A percentile compares a stretch with the other conserved stretches of the same genome.
Conservation (phyloP, 2,888 invertebrate species). For the Baronia brevicornis region DNA sequence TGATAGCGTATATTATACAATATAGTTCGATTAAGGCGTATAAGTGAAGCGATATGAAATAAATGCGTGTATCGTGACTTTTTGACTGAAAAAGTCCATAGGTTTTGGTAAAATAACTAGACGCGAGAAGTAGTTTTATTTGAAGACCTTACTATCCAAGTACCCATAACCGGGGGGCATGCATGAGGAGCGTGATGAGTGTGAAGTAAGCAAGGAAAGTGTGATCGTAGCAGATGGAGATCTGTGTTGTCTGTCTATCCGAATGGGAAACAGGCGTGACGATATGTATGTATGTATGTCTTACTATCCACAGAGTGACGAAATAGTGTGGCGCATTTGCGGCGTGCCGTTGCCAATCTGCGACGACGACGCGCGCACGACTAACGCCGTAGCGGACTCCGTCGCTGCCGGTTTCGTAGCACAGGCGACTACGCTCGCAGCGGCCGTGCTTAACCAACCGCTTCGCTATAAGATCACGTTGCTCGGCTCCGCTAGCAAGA, state of each 20-base stretch:
- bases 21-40: too few species aligned
- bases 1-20: too few species aligned
- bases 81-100: too few species aligned
- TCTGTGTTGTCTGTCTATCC: too few species aligned
- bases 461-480: conserved; percentile 88
- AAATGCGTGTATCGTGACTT: too few species aligned
- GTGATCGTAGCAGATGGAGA: too few species aligned
- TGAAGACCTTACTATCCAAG: conserved; percentile 9
- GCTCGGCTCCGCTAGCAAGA: conserved; percentile 87
- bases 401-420: conserved; percentile 93
- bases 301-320: conserved; percentile 34
- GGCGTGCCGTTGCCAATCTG: conserved; percentile 51
- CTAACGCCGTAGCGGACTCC: conserved; percentile 78
- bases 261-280: too few species aligned
- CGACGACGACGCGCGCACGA: conserved; percentile 42
- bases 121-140: conserved; percentile 6
- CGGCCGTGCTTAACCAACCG: conserved; percentile 89
- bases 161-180: too few species aligned
- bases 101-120: too few species aligned
- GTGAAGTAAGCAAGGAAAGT: too few species aligned
- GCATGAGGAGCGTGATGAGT: too few species aligned
- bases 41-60: too few species aligned
- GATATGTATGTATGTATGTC: conserved; percentile 10
- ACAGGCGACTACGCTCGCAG: conserved; percentile 87
- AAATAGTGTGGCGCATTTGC: conserved; percentile 46